Conservation (phyloP, 2,888 invertebrate genomes). For the Amblyteles armatorius region DNA sequence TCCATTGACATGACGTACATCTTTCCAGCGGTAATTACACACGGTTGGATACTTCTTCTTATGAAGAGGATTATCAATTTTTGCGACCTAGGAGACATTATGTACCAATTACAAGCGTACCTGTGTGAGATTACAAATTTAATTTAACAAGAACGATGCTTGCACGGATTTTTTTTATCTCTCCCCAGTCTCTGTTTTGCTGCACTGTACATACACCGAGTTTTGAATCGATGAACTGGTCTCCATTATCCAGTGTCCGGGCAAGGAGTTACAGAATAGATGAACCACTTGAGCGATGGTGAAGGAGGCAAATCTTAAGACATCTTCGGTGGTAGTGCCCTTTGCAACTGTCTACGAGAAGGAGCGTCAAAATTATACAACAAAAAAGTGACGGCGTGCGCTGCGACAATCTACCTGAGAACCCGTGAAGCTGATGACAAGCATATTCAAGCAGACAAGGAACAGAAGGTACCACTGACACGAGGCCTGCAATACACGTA, state of each 20-base stretch:
- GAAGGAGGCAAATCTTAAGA: background rate
- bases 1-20: constrained; percentile 51
- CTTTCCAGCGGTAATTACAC: constrained; percentile 47
- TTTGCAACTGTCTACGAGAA: constrained; percentile 1
- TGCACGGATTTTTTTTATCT: background rate
- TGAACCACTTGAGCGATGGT: background rate
- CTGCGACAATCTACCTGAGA: background rate
- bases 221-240: constrained; percentile 4
- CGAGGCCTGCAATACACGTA: background rate
- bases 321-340: background rate
- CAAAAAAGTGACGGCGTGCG: background rate
- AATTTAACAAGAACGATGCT: background rate
- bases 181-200: background rate
- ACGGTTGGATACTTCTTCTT: constrained; percentile 32
- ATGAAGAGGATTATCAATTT: constrained; percentile 39
- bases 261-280: constrained; percentile 35
- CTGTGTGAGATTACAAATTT: background rate
- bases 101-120: constrained; percentile 1
- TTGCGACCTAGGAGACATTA: constrained; percentile 23
- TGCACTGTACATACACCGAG: constrained; percentile 16
- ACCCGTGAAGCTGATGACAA: background rate
- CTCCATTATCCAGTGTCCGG: constrained; percentile 50
- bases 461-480: background rate
- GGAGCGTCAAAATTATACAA: background rate
- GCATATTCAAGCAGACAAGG: background rate